A percentile compares a stretch with the other conserved stretches of the same genome.
These are phyloP conservation scores for Falcaria lacertinaria DNA, from an alignment of 2,888 invertebrate species.

Conservation along the genomic window DNA sequence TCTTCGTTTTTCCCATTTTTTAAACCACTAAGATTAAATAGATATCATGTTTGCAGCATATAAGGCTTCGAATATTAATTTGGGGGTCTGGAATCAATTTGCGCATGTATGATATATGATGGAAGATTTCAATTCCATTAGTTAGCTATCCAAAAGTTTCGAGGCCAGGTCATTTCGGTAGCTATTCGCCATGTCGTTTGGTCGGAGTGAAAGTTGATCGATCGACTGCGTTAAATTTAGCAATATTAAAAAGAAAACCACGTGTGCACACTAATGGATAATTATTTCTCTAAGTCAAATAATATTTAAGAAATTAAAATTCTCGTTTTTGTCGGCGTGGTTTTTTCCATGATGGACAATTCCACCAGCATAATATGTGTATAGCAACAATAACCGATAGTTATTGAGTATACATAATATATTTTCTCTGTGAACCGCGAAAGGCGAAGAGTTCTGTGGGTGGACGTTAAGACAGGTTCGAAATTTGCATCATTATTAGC, in stretches of 20 bases:
- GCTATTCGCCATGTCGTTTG: constrained; percentile 26
- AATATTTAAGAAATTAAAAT: no score
- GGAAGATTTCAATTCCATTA: constrained; percentile 28
- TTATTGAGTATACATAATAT: constrained; percentile 3
- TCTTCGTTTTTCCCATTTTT: no score
- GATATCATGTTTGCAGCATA: constrained; percentile 3
- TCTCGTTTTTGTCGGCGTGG: background rate
- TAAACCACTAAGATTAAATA: no score
- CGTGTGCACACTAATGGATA: constrained; percentile 5
- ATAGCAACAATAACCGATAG: constrained; percentile 10
- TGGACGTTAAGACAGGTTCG: constrained; percentile 26
- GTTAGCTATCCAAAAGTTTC: constrained; percentile 27
- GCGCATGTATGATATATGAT: constrained; percentile 14
- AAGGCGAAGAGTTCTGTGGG: constrained; percentile 28
- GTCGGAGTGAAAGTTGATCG: constrained; percentile 54
- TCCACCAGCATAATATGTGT: constrained; percentile 4
- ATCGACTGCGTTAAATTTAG: constrained; percentile 27
- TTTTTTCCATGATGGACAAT: constrained; percentile 22
- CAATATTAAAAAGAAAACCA: constrained; percentile 9
- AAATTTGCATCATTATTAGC: constrained; percentile 27
- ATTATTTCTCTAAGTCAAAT: background rate
- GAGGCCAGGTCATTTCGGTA: constrained; percentile 42
- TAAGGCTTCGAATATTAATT: constrained; percentile 9
- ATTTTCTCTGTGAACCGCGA: constrained; percentile 16
- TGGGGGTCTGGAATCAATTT: constrained; percentile 6